phyloP scores from a whole-genome alignment of 2,888 invertebrate genomes.

The Epistrophe grossulariae region DNA sequence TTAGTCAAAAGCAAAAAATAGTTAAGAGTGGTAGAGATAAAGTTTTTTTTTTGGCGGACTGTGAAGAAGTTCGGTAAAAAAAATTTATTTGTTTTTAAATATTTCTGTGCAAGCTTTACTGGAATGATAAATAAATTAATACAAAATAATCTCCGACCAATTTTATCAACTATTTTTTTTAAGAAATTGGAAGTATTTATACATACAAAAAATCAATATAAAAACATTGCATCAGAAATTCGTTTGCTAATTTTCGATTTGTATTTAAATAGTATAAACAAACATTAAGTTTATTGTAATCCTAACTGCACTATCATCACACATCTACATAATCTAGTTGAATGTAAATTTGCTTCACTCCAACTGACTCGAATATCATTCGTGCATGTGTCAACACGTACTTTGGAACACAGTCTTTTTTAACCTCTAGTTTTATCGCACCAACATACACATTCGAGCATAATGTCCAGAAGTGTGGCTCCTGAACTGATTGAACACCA shows the following conservation, averaged over 20 bases:
- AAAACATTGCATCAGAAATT: slow-evolving; percentile 54
- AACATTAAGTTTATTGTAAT: slow-evolving; percentile 40
- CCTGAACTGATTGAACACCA: slow-evolving; percentile 97
- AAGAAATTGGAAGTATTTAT: not conserved
- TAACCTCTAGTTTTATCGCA: slow-evolving; percentile 97
- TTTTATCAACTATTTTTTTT: slow-evolving; percentile 7
- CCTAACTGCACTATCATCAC: slow-evolving; percentile 79
- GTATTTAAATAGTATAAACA: slow-evolving; percentile 65
- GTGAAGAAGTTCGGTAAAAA: slow-evolving; percentile 1
- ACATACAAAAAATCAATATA: slow-evolving; percentile 21
- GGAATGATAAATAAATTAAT: slow-evolving; percentile 62
- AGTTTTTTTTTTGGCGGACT: not conserved
- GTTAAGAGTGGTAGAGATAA: not conserved
- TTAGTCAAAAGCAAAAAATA: not conserved
- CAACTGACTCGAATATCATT: slow-evolving; percentile 96
- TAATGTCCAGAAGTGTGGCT: slow-evolving; percentile 99
- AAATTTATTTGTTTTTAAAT: slow-evolving; percentile 12
- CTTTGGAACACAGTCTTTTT: slow-evolving; percentile 94
- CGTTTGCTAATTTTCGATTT: slow-evolving; percentile 58
- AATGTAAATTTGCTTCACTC: slow-evolving; percentile 95
- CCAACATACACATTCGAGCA: slow-evolving; percentile 97
- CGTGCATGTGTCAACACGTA: slow-evolving; percentile 97
- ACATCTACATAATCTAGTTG: slow-evolving; percentile 93
- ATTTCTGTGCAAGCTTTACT: slow-evolving; percentile 33
- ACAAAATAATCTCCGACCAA: slow-evolving; percentile 1